Evolutionary conservation across 2,113 vertebrate species (phyloP).

Genomic region (Oreochromis aureus): DNA sequence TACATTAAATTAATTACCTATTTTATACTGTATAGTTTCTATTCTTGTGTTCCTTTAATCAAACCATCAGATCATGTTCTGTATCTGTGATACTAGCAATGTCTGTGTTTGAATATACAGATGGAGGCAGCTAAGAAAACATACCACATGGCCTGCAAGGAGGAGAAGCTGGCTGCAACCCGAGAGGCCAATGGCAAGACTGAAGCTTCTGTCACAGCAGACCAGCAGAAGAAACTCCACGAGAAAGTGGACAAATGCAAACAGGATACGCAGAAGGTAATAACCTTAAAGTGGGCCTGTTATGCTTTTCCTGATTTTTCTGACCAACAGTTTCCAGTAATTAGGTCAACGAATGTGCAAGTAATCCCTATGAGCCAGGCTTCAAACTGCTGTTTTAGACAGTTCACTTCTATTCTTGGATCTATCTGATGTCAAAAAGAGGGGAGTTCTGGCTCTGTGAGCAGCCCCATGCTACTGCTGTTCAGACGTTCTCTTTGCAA

Average conservation of each 20-base stretch:
- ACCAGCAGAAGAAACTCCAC: constrained; percentile 96
- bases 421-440: background rate
- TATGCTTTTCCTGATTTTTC: background rate
- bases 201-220: constrained; percentile 85
- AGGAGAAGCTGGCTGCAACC: constrained; percentile 88
- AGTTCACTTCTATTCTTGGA: background rate
- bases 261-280: constrained; percentile 87
- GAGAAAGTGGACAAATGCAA: constrained; percentile 98
- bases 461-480: background rate
- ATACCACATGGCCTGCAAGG: constrained; percentile 96
- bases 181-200: constrained; percentile 92
- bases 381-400: background rate
- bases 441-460: background rate
- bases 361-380: background rate
- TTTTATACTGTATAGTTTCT: background rate
- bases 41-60: background rate
- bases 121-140: constrained; percentile 92
- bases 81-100: background rate
- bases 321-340: background rate
- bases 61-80: background rate
- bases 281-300: background rate
- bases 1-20: background rate
- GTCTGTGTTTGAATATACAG: constrained; percentile 57
- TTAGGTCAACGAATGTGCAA: background rate
- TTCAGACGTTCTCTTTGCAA: background rate